Evolutionary conservation across 2,113 vertebrate genomes (phyloP).

Genomic region (Galeopterus variegatus): DNA sequence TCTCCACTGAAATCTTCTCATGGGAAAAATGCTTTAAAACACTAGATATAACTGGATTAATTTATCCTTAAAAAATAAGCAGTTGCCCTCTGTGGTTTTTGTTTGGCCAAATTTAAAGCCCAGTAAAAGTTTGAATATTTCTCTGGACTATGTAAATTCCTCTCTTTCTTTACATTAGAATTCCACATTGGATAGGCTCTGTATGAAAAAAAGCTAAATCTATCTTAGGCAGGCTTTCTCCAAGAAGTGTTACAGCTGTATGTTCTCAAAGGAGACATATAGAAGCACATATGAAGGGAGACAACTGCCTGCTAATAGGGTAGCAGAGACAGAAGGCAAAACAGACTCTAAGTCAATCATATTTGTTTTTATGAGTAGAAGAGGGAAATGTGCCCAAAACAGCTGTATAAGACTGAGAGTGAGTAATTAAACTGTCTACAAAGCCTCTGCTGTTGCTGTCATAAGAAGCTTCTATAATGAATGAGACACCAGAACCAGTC

Average conservation of each 20-base stretch:
- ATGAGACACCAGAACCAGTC: conserved; percentile 40
- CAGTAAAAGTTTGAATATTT: neutral
- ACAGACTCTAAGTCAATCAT: conserved; percentile 50
- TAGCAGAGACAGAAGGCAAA: conserved; percentile 71
- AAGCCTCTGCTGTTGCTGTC: conserved; percentile 58
- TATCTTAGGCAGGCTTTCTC: conserved; percentile 32
- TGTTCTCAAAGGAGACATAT: conserved; percentile 59
- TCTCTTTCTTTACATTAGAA: conserved; percentile 23
- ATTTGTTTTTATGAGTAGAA: conserved; percentile 75
- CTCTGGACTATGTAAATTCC: neutral
- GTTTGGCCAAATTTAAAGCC: conserved; percentile 50
- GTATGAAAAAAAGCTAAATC: neutral
- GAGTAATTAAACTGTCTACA: conserved; percentile 75
- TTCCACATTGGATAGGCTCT: neutral
- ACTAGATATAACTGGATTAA: conserved; percentile 22
- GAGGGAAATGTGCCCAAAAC: conserved; percentile 67
- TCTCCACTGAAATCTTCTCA: conserved; percentile 23
- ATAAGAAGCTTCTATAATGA: conserved; percentile 70
- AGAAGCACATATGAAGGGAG: conserved; percentile 41
- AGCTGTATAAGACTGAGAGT: conserved; percentile 67
- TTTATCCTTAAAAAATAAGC: conserved; percentile 47
- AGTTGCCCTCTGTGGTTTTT: neutral
- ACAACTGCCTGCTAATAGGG: conserved; percentile 41
- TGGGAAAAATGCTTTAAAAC: conserved; percentile 48
- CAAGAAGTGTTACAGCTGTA: conserved; percentile 45